Percentiles rank a stretch among this genome's conserved stretches.
Conservation (phyloP, 2,888 invertebrate species). For the Melanophora roralis region DNA sequence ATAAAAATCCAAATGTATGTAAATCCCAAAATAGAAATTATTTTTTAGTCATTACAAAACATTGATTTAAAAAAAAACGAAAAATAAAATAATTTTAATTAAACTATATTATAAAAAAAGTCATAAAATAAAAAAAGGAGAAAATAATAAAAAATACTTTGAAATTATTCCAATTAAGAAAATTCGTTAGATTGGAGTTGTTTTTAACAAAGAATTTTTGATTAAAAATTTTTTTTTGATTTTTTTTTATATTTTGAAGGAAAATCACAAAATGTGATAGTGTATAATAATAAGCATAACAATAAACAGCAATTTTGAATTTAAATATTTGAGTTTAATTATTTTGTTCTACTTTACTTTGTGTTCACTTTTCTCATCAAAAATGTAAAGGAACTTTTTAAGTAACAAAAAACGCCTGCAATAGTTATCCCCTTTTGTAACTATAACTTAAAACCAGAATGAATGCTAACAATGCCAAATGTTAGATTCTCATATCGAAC, state of each 20-base stretch:
- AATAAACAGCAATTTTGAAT: no score
- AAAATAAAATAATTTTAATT: neutral
- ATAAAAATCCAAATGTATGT: neutral
- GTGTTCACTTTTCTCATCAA: neutral
- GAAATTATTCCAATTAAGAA: neutral
- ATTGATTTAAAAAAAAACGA: neutral
- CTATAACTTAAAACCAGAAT: conserved; percentile 94
- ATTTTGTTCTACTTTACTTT: no score
- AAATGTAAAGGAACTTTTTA: no score
- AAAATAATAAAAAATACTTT: neutral
- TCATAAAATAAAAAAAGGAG: neutral
- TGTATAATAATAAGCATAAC: no score
- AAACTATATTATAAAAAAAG: neutral
- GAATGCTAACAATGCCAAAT: conserved; percentile 95
- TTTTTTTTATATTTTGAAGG: no score
- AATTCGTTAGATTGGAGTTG: no score
- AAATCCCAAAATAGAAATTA: conserved; percentile 11
- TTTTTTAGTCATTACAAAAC: conserved; percentile 6
- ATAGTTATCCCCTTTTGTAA: neutral
- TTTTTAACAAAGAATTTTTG: no score
- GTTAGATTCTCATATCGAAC: conserved; percentile 94
- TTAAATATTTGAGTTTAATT: no score
- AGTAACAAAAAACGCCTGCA: neutral
- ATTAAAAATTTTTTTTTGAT: no score
- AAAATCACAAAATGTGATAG: no score